A percentile compares a stretch with the other conserved stretches of the same genome.
These are phyloP conservation scores for Clarias magur DNA, from an alignment of 2,113 vertebrate genomes.

Conservation along the genomic window DNA sequence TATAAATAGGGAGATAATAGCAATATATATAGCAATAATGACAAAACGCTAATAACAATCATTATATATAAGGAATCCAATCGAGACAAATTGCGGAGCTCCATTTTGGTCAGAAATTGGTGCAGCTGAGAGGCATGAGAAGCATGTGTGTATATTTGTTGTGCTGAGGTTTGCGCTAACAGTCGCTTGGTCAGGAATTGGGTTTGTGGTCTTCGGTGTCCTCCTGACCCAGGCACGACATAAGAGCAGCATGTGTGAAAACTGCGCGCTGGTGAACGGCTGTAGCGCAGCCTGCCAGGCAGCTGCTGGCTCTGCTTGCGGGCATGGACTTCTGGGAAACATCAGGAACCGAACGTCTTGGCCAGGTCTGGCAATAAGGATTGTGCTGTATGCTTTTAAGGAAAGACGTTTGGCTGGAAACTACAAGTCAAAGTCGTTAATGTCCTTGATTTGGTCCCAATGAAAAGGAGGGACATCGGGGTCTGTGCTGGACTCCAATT, in stretches of 20 bases:
- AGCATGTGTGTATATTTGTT: conserved; percentile 43
- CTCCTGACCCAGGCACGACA: conserved; percentile 41
- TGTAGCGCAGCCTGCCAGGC: conserved; percentile 60
- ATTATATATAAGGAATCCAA: not conserved
- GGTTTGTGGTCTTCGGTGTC: conserved; percentile 48
- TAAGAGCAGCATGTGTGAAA: conserved; percentile 46
- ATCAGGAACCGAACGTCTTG: conserved; percentile 47
- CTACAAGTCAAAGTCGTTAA: conserved; percentile 63
- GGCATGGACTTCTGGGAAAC: conserved; percentile 68
- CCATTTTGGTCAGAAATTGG: conserved; percentile 6
- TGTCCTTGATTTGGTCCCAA: conserved; percentile 57
- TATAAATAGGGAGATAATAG: not conserved
- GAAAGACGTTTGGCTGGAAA: conserved; percentile 6
- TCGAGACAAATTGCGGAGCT: not conserved
- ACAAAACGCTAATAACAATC: too few relatives aligned
- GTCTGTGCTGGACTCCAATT: conserved; percentile 48
- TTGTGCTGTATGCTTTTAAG: conserved; percentile 1
- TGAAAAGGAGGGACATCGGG: conserved; percentile 43
- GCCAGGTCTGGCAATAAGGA: conserved; percentile 24
- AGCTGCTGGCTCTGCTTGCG: conserved; percentile 62
- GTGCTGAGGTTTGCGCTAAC: conserved; percentile 35
- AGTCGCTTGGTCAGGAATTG: conserved; percentile 27
- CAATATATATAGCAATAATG: not conserved
- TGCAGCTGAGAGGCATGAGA: not conserved
- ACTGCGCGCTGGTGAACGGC: conserved; percentile 64